These are phyloP conservation scores for Benthochromis sp. DNA, from an alignment of 2,113 vertebrate species.

Conservation along the genomic window DNA sequence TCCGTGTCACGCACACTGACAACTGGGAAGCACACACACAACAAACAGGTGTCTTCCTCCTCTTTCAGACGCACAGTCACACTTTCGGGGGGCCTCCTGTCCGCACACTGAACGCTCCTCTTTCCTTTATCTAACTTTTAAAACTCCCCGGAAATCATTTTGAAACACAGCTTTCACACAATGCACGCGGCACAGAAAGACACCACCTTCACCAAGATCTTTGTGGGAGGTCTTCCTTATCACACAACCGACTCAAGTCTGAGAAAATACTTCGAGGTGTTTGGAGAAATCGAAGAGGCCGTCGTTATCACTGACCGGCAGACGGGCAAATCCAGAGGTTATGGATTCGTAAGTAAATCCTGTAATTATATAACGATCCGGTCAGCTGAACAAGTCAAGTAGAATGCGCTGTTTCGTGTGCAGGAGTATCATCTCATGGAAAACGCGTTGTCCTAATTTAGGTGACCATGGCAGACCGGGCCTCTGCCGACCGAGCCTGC, in stretches of 20 bases:
- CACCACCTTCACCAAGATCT: slow-evolving; percentile 98
- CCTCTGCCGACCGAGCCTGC: slow-evolving; percentile 88
- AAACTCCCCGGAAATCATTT: not conserved
- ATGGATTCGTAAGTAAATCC: slow-evolving; percentile 91
- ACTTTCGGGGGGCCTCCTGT: not conserved
- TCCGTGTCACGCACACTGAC: slow-evolving; percentile 42
- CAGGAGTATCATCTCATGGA: not conserved
- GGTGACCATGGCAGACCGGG: slow-evolving; percentile 96
- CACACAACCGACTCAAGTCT: slow-evolving; percentile 96
- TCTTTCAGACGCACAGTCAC: slow-evolving; percentile 6
- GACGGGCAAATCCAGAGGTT: slow-evolving; percentile 95
- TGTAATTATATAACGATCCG: not conserved
- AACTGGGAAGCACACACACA: slow-evolving; percentile 44
- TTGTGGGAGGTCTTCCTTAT: slow-evolving; percentile 94
- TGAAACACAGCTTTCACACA: not conserved
- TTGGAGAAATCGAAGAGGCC: slow-evolving; percentile 95
- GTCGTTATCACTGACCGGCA: slow-evolving; percentile 96
- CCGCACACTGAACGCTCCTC: not conserved
- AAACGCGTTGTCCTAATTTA: slow-evolving; percentile 29
- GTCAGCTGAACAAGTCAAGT: not conserved
- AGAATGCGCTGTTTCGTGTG: not conserved
- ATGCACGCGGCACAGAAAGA: slow-evolving; percentile 99
- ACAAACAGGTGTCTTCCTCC: slow-evolving; percentile 63
- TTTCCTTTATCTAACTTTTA: not conserved
- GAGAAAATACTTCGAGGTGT: slow-evolving; percentile 97